A percentile compares a stretch with the other conserved stretches of the same genome.
These are phyloP conservation scores for Mionectes olivaceus DNA, from an alignment of 2,797 vertebrate genomes.

Conservation along the genomic window DNA sequence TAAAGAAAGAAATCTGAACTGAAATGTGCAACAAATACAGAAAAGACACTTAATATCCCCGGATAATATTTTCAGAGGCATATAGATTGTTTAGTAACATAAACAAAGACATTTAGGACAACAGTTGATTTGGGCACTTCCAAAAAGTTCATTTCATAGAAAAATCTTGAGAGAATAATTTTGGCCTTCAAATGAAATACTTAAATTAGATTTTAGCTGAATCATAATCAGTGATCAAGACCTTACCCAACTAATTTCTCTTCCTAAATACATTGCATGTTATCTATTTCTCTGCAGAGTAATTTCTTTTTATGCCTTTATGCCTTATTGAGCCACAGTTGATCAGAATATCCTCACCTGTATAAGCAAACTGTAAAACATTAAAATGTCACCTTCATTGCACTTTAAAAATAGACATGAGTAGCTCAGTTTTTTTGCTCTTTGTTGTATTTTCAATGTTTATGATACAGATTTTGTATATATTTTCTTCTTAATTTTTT, in stretches of 20 bases:
- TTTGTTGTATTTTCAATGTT: neutral
- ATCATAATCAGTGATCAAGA: slow-evolving; percentile 1
- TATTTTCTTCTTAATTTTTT: neutral
- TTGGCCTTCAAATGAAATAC: neutral
- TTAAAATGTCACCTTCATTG: neutral
- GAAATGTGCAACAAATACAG: neutral
- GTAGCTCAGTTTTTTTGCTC: fast-evolving
- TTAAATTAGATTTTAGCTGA: slow-evolving; percentile 30
- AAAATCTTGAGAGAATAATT: neutral
- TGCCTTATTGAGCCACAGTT: neutral
- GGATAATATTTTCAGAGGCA: neutral
- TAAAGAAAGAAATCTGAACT: neutral
- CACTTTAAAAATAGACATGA: neutral
- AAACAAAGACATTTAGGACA: neutral
- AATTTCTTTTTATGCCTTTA: slow-evolving; percentile 16
- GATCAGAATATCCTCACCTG: slow-evolving; percentile 18
- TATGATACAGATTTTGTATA: neutral
- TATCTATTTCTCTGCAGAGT: neutral
- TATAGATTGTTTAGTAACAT: neutral
- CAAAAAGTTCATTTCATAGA: neutral
- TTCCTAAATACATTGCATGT: neutral
- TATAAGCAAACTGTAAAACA: neutral
- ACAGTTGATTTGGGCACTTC: neutral
- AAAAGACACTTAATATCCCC: neutral
- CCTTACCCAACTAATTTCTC: neutral